Evolutionary conservation across 2,113 vertebrate genomes (phyloP), one percentile per base, ranked within the genome.

Genomic region (Apus apus): DNA sequence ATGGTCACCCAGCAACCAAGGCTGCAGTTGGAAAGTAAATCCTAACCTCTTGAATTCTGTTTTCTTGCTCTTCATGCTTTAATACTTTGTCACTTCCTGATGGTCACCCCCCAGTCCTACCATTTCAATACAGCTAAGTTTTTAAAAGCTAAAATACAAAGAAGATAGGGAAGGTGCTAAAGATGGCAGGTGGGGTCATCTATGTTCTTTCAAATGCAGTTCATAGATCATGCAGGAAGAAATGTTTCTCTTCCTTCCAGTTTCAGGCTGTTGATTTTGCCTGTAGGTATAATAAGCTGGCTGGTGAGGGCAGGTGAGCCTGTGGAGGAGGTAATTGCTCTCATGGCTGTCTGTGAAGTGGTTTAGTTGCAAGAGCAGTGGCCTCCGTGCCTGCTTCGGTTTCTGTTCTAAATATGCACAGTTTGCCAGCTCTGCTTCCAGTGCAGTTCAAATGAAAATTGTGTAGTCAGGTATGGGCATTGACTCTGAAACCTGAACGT

Each of bases 311-410:
- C 4, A 4, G 40, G 29, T 65, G 58, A 61, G 23, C 43, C 43
- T 62, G 19, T 10, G 27, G 20, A 50, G 48, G 66, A 45, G 66
- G 25, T 2, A 0, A 5, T 78, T 0, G 2, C 16, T 57, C 12
- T 50, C 25, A 6, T 0, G 7, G 51, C 27, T 14, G 2, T 0
- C 0, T 51, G 23, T 0, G 1, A 45, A 67, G 27, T 27, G 8
- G 6, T 71, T 36, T 32, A 36, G 7, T 11, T 61, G 27, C 15
- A 77, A 34, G 50, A 73, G 21, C 20, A 8, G 16, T 0, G 4
- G 38, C 21, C 15, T 73, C 8, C 2, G 2, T n/a, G 25, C 5
- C 54, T 81, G 38, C 6, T 18, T 6, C 1, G 1, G 12, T 76
- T 71, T 32, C 34, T 18, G 25, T 30, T 66, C 46, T 46, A 72